These are phyloP conservation scores for Aricia artaxerxes DNA, from an alignment of 2,888 invertebrate genomes.

Conservation along the genomic window DNA sequence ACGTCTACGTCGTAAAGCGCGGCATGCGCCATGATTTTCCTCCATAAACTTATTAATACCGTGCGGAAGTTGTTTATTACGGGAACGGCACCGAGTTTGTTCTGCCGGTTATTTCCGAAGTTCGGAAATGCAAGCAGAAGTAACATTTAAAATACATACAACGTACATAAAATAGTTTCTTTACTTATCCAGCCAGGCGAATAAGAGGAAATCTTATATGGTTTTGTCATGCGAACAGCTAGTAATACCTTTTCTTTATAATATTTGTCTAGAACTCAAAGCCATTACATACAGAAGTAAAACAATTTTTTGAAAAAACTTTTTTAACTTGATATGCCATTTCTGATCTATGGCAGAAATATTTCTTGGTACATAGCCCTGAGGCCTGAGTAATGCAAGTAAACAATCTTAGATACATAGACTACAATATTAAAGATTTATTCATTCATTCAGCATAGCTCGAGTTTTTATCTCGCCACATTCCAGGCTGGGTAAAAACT, in stretches of 20 bases:
- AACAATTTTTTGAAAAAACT: no score
- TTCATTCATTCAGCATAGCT: neutral
- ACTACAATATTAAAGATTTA: neutral
- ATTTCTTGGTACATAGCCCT: no score
- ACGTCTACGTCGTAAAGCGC: neutral
- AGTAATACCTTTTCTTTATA: no score
- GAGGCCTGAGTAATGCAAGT: no score
- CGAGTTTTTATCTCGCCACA: slow-evolving; percentile 1
- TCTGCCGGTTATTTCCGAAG: neutral
- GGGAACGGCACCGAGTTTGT: neutral
- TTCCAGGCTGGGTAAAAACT: neutral
- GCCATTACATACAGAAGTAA: no score
- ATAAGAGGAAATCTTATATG: no score
- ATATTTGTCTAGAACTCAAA: no score
- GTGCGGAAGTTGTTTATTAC: neutral
- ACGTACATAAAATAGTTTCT: neutral
- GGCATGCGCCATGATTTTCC: slow-evolving; percentile 1
- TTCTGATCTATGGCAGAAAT: no score
- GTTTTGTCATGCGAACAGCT: no score
- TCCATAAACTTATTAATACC: neutral
- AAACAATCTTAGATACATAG: no score
- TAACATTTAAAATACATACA: neutral
- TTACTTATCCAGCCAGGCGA: no score
- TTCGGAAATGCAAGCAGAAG: neutral
- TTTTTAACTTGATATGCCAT: no score